Conservation (phyloP, 2,113 vertebrate species). For the Phrynosoma blainvillii region DNA sequence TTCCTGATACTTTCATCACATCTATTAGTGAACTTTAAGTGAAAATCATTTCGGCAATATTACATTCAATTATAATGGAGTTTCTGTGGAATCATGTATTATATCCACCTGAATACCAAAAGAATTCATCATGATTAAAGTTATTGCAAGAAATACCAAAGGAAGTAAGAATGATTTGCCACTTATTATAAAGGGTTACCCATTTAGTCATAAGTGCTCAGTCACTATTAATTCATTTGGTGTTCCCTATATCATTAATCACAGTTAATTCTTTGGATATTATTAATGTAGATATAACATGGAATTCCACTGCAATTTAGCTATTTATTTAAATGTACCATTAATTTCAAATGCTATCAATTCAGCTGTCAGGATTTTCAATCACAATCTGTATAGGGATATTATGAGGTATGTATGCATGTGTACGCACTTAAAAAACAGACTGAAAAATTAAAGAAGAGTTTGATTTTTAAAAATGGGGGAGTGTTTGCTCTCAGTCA, state of each 20-base stretch:
- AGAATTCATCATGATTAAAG: constrained; percentile 68
- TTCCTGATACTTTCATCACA: neutral
- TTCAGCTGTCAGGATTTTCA: constrained; percentile 48
- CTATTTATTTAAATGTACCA: constrained; percentile 70
- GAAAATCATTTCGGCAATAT: constrained; percentile 45
- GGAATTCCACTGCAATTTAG: constrained; percentile 59
- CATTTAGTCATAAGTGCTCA: constrained; percentile 63
- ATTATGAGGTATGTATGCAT: neutral
- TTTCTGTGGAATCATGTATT: constrained; percentile 60
- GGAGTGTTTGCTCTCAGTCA: neutral
- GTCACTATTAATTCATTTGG: constrained; percentile 69
- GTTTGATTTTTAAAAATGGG: neutral
- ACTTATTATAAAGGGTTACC: constrained; percentile 70
- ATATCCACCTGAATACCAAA: constrained; percentile 64
- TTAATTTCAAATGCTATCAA: constrained; percentile 65
- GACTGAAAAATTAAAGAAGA: neutral
- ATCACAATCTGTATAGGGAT: constrained; percentile 23
- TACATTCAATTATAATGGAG: constrained; percentile 51
- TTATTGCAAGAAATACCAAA: constrained; percentile 62
- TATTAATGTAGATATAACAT: constrained; percentile 65
- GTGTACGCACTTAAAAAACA: neutral
- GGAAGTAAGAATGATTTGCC: constrained; percentile 65
- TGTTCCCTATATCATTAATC: constrained; percentile 65
- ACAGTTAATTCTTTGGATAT: constrained; percentile 62
- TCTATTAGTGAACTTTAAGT: constrained; percentile 36